phyloP scores from a whole-genome alignment of 2,113 vertebrate genomes.

The Equus quagga region DNA sequence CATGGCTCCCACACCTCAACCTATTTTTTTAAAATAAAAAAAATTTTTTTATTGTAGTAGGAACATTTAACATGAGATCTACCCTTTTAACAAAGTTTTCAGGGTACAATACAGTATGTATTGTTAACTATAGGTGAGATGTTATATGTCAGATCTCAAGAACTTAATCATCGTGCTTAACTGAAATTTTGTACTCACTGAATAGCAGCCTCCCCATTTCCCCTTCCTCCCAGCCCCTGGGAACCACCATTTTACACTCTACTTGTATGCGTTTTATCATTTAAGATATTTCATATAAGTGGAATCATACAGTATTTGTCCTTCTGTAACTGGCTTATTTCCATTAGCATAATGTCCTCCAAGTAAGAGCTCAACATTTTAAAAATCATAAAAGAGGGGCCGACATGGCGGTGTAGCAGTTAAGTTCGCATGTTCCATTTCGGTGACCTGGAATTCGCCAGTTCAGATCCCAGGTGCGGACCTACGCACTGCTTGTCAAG shows the following conservation, averaged over 20 bases:
- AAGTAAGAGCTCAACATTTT: not conserved
- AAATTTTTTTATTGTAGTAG: not conserved
- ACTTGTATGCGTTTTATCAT: not conserved
- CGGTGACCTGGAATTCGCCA: too few relatives aligned
- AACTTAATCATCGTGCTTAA: not conserved
- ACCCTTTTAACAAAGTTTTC: not conserved
- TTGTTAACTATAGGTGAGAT: not conserved
- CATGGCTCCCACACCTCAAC: too few relatives aligned
- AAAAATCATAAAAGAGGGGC: not conserved
- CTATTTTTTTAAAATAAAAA: too few relatives aligned
- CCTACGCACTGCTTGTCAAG: too few relatives aligned
- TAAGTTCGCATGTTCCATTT: too few relatives aligned
- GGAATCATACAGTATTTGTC: not conserved
- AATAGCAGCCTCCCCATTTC: not conserved
- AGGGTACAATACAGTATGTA: not conserved
- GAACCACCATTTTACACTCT: not conserved
- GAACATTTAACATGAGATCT: not conserved
- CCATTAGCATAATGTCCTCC: not conserved
- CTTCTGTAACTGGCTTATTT: slow-evolving; percentile 39
- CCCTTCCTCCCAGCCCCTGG: not conserved
- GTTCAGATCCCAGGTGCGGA: too few relatives aligned
- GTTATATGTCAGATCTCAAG: not conserved
- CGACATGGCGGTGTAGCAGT: too few relatives aligned
- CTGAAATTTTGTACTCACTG: not conserved
- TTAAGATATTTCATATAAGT: not conserved